A percentile compares a stretch with the other conserved stretches of the same genome.
Evolutionary conservation across 2,113 vertebrate species (phyloP).

Genomic region (Phylloscopus whistleri): DNA sequence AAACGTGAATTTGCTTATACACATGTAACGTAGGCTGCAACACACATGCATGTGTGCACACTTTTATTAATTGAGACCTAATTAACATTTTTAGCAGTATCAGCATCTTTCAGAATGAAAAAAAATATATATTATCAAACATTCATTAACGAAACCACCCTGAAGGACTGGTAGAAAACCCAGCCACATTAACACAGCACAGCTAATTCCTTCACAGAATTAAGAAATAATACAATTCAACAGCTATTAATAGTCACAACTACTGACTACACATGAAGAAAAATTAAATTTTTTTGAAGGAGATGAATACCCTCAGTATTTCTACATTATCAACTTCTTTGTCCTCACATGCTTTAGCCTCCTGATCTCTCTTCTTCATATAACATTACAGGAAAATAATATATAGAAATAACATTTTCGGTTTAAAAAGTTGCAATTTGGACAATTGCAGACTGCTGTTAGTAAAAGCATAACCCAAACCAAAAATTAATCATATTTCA

Average conservation of each 20-base stretch:
- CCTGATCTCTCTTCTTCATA: background rate
- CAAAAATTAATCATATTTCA: background rate
- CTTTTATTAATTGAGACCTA: background rate
- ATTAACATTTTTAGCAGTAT: background rate
- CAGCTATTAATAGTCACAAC: background rate
- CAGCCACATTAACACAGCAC: background rate
- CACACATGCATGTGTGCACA: background rate
- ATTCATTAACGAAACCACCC: background rate
- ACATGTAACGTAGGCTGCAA: background rate
- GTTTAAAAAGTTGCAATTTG: background rate
- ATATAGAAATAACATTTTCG: background rate
- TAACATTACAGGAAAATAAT: background rate
- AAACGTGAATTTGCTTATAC: background rate
- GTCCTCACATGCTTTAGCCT: background rate
- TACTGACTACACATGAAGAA: background rate
- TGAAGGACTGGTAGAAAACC: background rate
- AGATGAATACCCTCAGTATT: background rate
- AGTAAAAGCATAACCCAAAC: background rate
- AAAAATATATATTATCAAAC: background rate
- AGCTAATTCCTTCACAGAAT: background rate
- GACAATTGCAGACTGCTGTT: background rate
- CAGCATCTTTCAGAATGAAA: background rate
- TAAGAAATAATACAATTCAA: background rate
- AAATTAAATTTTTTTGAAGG: background rate
- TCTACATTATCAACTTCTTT: background rate